Evolutionary conservation across 2,113 vertebrate genomes (phyloP).

Genomic region (Ciconia maguari): DNA sequence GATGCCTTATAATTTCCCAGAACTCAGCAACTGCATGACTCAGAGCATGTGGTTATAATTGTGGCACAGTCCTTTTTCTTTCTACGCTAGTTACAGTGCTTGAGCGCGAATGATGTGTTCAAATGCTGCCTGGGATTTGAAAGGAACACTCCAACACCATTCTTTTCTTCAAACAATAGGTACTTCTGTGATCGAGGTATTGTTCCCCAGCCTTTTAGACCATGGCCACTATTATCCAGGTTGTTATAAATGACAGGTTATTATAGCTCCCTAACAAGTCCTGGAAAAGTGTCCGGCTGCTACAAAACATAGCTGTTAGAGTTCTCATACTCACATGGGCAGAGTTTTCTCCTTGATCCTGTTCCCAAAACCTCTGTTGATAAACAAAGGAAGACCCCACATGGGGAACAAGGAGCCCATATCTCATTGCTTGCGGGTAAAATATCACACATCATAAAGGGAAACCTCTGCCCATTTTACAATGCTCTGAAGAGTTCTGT

Average conservation of each 20-base stretch:
- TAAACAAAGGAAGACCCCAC: neutral
- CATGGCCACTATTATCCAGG: conserved; percentile 28
- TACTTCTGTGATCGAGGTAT: conserved; percentile 40
- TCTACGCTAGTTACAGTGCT: conserved; percentile 40
- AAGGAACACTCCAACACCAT: conserved; percentile 50
- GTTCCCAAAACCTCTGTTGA: neutral
- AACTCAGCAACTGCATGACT: conserved; percentile 45
- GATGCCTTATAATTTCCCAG: conserved; percentile 63
- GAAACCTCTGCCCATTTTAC: neutral
- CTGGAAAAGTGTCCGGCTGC: conserved; percentile 18
- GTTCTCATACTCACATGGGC: neutral
- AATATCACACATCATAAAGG: neutral
- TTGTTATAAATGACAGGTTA: conserved; percentile 55
- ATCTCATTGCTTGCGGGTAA: neutral
- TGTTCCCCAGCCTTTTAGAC: conserved; percentile 18
- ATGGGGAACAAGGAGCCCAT: neutral
- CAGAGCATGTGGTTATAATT: conserved; percentile 65
- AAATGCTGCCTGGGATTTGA: conserved; percentile 61
- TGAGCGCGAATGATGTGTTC: conserved; percentile 43
- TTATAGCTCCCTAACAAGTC: conserved; percentile 36
- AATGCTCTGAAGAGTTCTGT: neutral
- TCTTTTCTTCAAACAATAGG: conserved; percentile 63
- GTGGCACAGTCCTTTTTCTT: conserved; percentile 60
- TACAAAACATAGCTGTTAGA: neutral
- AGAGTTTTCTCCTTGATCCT: conserved; percentile 7